Base-by-base conservation (phyloP, 2,888 invertebrate genomes). In the Stenchaetothrips biformis region DNA sequence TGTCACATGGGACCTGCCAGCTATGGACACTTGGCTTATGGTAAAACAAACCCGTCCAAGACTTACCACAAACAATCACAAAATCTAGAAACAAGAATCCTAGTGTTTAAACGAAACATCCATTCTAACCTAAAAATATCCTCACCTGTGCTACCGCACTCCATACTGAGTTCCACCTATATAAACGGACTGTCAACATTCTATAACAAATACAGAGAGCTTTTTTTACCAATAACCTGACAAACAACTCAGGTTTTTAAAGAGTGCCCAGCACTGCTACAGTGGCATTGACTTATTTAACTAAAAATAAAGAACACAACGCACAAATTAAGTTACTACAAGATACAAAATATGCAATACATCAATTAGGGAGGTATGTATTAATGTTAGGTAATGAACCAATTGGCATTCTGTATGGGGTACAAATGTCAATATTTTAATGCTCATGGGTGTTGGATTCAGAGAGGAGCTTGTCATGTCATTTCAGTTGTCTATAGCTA, bases 321-420 rank as follows among this genome's bases (percentile, higher is more conserved):
- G 67, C 67, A 74, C 67, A 74, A 25, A 74, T 74, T 74, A 74
- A 25, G 67, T 74, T 74, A 74, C 67, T 74, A 74, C 67, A 74
- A 74, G 67, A 74, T 74, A 74, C 67, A 74, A 74, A 74, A 74
- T 74, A 74, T 74, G 67, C 67, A 74, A 74, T 74, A 74, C 67
- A 74, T 25, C 67, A 74, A 74, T 74, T 74, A 74, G 67, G 67
- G 67, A 74, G 67, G 67, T 74, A 74, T 74, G 67, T 74, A 74
- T 25, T 74, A 74, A 74, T 74, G 67, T 74, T 74, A 74, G 67
- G 67, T 74, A 74, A 74, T 74, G 67, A 74, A 74, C 67, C 67
- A 74, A n/a, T 74, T 74, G 67, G 67, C 67, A 74, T 74, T 74
- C 67, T 74, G 67, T 25, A 25, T 74, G 67, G 67, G 67, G 18